These are phyloP conservation scores for Tinea trinotella DNA, from an alignment of 2,888 invertebrate genomes.

Conservation along the genomic window DNA sequence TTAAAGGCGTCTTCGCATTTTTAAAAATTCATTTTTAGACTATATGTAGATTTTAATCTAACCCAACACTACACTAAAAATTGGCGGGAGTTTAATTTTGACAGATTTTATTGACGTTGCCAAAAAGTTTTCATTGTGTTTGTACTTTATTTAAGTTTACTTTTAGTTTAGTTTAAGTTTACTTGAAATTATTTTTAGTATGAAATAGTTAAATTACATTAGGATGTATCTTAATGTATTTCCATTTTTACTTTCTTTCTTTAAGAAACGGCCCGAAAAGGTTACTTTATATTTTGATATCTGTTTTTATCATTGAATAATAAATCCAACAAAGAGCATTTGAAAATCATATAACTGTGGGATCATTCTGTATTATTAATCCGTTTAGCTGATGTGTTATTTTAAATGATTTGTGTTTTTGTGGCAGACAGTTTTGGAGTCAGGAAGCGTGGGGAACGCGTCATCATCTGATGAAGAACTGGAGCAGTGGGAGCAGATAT, in stretches of 20 bases:
- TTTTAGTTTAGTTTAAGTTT: too few relatives aligned
- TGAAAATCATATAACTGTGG: too few relatives aligned
- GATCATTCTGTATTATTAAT: too few relatives aligned
- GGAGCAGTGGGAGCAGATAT: constrained; percentile 84
- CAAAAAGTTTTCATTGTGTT: too few relatives aligned
- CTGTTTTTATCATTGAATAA: too few relatives aligned
- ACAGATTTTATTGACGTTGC: not conserved
- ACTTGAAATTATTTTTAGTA: too few relatives aligned
- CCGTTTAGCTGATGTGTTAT: too few relatives aligned
- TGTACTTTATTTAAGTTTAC: too few relatives aligned
- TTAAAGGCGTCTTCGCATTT: too few relatives aligned
- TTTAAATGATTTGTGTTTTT: not conserved
- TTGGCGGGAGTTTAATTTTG: not conserved
- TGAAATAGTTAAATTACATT: not conserved
- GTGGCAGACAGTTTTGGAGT: constrained; percentile 77
- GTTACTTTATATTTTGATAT: not conserved
- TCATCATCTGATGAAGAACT: constrained; percentile 78
- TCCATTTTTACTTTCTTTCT: not conserved
- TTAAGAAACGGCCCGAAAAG: not conserved
- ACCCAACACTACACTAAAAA: not conserved
- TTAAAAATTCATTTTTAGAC: too few relatives aligned
- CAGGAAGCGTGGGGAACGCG: constrained; percentile 74
- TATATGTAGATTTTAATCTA: too few relatives aligned
- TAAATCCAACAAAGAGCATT: too few relatives aligned
- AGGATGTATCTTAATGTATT: not conserved